A percentile compares a stretch with the other conserved stretches of the same genome.
Conservation (phyloP, 2,888 invertebrate genomes). For the Cataglyphis albicans region DNA sequence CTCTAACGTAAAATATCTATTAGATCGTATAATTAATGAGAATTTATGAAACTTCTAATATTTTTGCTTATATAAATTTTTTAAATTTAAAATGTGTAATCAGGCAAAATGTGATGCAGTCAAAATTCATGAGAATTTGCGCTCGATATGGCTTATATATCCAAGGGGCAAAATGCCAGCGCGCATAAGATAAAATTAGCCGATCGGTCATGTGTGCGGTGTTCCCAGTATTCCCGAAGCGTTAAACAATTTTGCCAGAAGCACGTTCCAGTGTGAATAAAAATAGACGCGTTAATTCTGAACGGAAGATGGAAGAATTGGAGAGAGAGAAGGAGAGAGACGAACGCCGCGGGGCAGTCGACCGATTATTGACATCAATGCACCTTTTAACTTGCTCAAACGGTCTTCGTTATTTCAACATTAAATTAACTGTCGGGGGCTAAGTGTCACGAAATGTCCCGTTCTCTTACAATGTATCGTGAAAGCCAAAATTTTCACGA, state of each 20-base stretch:
- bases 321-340: constrained; percentile 4
- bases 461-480: neutral
- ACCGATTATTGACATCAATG: constrained; percentile 78
- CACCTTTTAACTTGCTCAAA: constrained; percentile 79
- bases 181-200: constrained; percentile 51
- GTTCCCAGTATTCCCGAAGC: constrained; percentile 33
- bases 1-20: neutral
- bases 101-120: neutral
- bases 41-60: neutral
- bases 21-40: neutral
- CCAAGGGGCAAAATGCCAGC: constrained; percentile 13
- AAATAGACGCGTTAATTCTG: constrained; percentile 50
- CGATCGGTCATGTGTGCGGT: constrained; percentile 43
- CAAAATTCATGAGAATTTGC: neutral
- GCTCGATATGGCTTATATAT: constrained; percentile 39
- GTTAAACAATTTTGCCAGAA: constrained; percentile 55
- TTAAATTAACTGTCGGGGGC: constrained; percentile 70
- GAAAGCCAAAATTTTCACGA: constrained; percentile 1
- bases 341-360: constrained; percentile 45
- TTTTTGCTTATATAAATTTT: neutral
- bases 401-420: constrained; percentile 74
- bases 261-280: constrained; percentile 51
- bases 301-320: constrained; percentile 41
- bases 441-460: constrained; percentile 62
- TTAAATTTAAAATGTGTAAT: neutral